Base-by-base conservation (phyloP, 92 coral and sea anemone species). In the Virgularia gustaviana region DNA sequence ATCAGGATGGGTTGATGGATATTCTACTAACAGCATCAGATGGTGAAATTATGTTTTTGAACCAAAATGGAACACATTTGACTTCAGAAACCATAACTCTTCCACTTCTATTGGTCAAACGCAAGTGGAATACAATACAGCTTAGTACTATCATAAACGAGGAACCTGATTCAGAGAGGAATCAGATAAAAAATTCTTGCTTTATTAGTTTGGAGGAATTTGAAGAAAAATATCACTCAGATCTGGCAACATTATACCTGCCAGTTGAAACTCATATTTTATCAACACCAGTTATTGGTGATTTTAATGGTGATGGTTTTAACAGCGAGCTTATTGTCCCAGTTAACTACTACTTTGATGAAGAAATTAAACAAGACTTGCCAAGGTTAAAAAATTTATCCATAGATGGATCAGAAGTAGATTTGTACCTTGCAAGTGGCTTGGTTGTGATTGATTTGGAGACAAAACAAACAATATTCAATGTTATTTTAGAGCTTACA, bases 211-310 rank as follows among this genome's bases (percentile, higher is more conserved):
- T 55, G 2, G 38, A 68, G 27, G 75, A 68, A 6, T 49, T 49
- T 49, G 19, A 49, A 15, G 47, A 51, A 2, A 29, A 31, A 16
- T 44, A 43, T 30, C 6, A 6, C 54, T 31, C 13, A 29, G 4
- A 42, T 19, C 52, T 68, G n/a, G 53, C 56, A 0, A 35, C n/a
- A 5, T 16, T 18, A 9, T 68, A 73, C 74, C 88, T 92, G 54
- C 81, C 63, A 55, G 85, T 92, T 36, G 98, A 92, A 67, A 87
- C 87, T 11, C 98, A 92, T 77, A 65, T 92, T 56, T 68, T 92
- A 39, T 89, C 98, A 13, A 92, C 98, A 13, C 98, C 98, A 2
- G 65, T 86, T 32, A 89, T 92, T 60, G 75, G 87, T 54, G 98
- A 92, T 68, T 92, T 92, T 79, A 85, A 83, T 73, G 81, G 70